phyloP scores from a whole-genome alignment of 2,113 vertebrate species.

The Hymenochirus boettgeri region DNA sequence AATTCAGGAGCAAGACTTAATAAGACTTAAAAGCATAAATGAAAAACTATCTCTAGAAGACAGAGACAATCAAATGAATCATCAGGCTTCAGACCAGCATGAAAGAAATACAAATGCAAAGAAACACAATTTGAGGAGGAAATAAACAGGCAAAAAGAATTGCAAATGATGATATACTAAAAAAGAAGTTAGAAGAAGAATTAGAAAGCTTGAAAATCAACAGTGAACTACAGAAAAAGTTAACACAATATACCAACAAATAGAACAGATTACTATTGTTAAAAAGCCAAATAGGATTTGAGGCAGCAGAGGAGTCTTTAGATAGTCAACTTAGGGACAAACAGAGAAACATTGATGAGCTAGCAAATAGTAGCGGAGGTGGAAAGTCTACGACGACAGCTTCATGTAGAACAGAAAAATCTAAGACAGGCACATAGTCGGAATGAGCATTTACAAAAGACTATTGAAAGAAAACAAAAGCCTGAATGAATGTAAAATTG shows the following conservation, averaged over 20 bases:
- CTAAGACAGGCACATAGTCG: slow-evolving; percentile 74
- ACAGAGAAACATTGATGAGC: slow-evolving; percentile 68
- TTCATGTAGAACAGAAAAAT: slow-evolving; percentile 75
- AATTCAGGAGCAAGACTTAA: slow-evolving; percentile 75
- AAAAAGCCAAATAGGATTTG: slow-evolving; percentile 75
- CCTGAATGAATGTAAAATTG: slow-evolving; percentile 71
- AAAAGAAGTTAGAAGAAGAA: slow-evolving; percentile 76
- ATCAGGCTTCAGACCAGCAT: slow-evolving; percentile 70
- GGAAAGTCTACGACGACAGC: slow-evolving; percentile 71
- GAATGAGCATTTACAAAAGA: slow-evolving; percentile 76
- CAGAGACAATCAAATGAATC: slow-evolving; percentile 69
- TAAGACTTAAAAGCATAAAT: slow-evolving; percentile 66
- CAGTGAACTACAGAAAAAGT: slow-evolving; percentile 73
- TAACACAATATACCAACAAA: slow-evolving; percentile 76
- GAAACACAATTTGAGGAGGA: slow-evolving; percentile 79
- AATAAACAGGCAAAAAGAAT: slow-evolving; percentile 67
- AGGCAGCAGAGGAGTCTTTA: slow-evolving; percentile 74
- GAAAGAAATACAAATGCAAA: slow-evolving; percentile 78
- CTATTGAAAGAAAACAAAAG: slow-evolving; percentile 76
- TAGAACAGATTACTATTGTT: slow-evolving; percentile 70
- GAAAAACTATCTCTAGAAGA: slow-evolving; percentile 77
- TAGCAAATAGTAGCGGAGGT: slow-evolving; percentile 68
- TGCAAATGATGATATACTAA: slow-evolving; percentile 70
- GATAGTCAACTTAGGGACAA: slow-evolving; percentile 75
- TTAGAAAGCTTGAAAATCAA: slow-evolving; percentile 69